Evolutionary conservation across 2,113 vertebrate genomes (phyloP), one percentile per base, ranked within the genome.

Genomic region (Larimichthys crocea): DNA sequence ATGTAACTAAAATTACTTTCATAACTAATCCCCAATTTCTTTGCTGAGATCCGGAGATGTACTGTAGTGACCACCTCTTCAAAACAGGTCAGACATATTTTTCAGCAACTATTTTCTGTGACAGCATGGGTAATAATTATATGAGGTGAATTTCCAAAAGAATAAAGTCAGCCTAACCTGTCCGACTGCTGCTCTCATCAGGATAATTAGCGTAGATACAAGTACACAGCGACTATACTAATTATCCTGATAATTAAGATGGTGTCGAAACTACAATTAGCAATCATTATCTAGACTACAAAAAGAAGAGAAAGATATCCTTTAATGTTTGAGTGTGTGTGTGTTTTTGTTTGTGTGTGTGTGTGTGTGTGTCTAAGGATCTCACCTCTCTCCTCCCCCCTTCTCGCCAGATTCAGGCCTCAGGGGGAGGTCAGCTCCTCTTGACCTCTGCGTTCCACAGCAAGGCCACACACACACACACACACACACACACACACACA

Each of bases 381-480:
- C 80, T 74, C 80, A 82, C 73, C 82, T 80, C 80, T 61, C 48
- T 63, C 46, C 65, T 68, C 55, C 76, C 83, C 35, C 74, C 81
- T 80, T 76, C 85, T 80, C 74, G 82, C 79, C 75, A 90, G 86
- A 87, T 82, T 90, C 52, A 87, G 74, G 91, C 90, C 90, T 91
- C 79, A 84, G 87, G 91, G 91, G 86, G 86, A 91, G 94, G 92
- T 92, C 91, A 85, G 85, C 86, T 90, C 86, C 86, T 91, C 90
- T 93, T 94, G 94, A 94, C 93, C 94, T 86, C 88, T 89, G 70
- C 91, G 89, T 93, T 95, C 92, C 94, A 92, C 82, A 93, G 80
- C 70, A 60, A 68, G 87, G 81, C 84, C 31, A 26, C 35, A 35
- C 42, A 46, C 52, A 49, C 53, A 68, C 29, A 68, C 49, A 62